Percentiles rank a stretch among this genome's conserved stretches.
phyloP scores from a whole-genome alignment of 2,113 vertebrate genomes.

The Ploceus nigricollis region DNA sequence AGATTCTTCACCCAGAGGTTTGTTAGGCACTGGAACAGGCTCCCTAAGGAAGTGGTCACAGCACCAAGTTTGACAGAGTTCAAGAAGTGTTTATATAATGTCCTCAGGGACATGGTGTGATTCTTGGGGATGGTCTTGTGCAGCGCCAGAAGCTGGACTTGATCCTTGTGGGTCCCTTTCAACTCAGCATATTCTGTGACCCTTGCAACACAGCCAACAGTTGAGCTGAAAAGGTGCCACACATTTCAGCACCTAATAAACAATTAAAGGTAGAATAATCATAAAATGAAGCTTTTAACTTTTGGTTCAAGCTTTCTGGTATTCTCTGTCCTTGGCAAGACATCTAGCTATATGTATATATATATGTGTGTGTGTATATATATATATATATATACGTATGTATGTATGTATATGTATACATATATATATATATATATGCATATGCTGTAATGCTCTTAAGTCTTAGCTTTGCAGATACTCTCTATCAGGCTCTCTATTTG shows the following conservation, averaged over 20 bases:
- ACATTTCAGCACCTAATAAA: background rate
- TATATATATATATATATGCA: too few relatives aligned
- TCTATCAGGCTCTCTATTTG: background rate
- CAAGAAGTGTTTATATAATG: background rate
- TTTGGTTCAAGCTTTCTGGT: background rate
- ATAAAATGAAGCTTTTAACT: background rate
- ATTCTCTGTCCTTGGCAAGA: background rate
- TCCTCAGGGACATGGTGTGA: background rate
- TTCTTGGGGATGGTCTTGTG: background rate
- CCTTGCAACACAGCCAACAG: background rate
- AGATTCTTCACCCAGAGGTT: background rate
- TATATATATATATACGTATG: too few relatives aligned
- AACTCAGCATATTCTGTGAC: background rate
- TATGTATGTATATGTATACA: too few relatives aligned
- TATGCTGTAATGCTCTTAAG: background rate
- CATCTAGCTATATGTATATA: too few relatives aligned
- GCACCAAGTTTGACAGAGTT: background rate
- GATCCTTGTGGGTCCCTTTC: background rate
- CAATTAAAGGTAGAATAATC: background rate
- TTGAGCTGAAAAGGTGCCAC: background rate
- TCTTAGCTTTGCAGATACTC: background rate
- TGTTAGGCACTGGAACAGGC: background rate
- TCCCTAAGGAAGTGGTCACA: background rate
- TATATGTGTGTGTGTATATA: too few relatives aligned
- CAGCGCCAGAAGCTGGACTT: background rate